phyloP scores from a whole-genome alignment of 2,797 vertebrate genomes.

The Pelobates cultripes region DNA sequence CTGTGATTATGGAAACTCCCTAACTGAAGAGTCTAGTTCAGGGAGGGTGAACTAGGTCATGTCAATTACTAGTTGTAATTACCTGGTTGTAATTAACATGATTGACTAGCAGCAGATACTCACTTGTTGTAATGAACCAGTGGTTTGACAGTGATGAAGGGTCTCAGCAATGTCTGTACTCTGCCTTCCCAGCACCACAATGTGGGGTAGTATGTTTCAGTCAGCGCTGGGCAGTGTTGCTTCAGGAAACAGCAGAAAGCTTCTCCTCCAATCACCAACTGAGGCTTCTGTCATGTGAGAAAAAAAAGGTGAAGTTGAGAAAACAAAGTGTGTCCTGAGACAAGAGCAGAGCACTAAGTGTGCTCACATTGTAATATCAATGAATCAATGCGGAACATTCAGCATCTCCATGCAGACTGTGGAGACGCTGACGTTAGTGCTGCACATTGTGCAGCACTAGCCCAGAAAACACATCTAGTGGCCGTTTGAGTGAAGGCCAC shows the following conservation, averaged over 20 bases:
- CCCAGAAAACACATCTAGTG: too few species aligned
- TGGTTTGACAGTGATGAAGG: slow-evolving; percentile 93
- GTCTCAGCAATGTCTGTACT: slow-evolving; percentile 91
- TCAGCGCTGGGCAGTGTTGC: slow-evolving; percentile 92
- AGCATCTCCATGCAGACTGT: too few species aligned
- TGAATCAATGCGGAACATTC: too few species aligned
- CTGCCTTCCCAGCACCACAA: slow-evolving; percentile 99
- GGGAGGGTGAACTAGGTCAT: neutral
- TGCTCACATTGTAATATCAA: too few species aligned
- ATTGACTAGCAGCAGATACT: slow-evolving; percentile 63
- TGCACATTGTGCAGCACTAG: too few species aligned
- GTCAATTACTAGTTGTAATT: neutral
- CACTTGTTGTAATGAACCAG: slow-evolving; percentile 93
- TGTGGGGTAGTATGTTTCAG: slow-evolving; percentile 96
- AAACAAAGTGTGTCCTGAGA: neutral
- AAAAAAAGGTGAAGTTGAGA: neutral
- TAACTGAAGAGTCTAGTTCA: too few species aligned
- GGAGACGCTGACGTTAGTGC: too few species aligned
- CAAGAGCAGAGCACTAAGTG: neutral
- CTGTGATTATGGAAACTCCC: too few species aligned
- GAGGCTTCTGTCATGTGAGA: slow-evolving; percentile 85
- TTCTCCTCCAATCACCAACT: slow-evolving; percentile 88
- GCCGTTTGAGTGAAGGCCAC: too few species aligned
- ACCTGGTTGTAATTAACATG: neutral
- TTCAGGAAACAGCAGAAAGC: slow-evolving; percentile 90